Percentiles rank a stretch among this genome's conserved stretches.
Conservation (phyloP, 2,113 vertebrate genomes). For the Oreochromis niloticus region DNA sequence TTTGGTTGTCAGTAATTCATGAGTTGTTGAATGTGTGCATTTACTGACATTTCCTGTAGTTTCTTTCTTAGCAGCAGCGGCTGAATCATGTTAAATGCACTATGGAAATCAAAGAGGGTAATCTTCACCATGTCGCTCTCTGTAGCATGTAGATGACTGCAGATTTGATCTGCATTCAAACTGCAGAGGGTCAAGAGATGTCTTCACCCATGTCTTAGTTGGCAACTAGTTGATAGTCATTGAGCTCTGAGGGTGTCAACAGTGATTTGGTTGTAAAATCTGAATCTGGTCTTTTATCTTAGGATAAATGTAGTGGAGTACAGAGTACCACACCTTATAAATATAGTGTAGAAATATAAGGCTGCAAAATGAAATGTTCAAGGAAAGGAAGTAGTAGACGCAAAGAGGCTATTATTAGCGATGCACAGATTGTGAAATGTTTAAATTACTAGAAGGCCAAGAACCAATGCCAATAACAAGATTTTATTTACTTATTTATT, state of each 20-base stretch:
- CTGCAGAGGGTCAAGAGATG: neutral
- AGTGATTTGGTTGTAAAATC: neutral
- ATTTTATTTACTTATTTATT: neutral
- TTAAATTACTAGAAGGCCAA: neutral
- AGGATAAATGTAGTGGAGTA: neutral
- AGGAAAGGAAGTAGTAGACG: neutral
- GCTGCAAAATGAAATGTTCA: neutral
- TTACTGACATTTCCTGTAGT: neutral
- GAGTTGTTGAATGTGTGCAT: neutral
- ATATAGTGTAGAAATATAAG: neutral
- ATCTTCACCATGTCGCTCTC: neutral
- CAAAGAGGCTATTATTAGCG: neutral
- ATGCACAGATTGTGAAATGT: neutral
- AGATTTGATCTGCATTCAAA: neutral
- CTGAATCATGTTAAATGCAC: neutral
- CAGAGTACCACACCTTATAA: neutral
- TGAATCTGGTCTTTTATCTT: neutral
- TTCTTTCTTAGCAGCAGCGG: neutral
- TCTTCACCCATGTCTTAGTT: neutral
- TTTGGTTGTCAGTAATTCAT: neutral
- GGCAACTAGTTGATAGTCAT: neutral
- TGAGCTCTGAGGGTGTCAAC: neutral
- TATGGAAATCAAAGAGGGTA: neutral
- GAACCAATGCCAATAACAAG: neutral
- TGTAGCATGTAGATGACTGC: neutral